phyloP scores from a whole-genome alignment of 2,888 invertebrate genomes.

The Acleris holmiana region DNA sequence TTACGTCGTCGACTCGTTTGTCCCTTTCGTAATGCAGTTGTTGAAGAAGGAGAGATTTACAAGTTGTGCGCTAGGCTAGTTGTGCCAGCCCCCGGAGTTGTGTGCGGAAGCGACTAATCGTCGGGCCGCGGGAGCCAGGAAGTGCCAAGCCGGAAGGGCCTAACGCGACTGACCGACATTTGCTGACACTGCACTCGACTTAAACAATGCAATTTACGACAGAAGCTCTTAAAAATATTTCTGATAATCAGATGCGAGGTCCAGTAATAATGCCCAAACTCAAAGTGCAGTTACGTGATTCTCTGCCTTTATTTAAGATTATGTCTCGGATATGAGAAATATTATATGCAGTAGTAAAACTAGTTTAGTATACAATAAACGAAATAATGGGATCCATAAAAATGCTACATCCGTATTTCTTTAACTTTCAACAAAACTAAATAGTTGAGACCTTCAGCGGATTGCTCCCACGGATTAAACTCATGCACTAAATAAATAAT shows the following conservation, averaged over 20 bases:
- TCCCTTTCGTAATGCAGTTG: not conserved
- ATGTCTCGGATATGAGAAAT: no score
- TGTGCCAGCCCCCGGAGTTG: slow-evolving; percentile 34
- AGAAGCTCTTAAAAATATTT: no score
- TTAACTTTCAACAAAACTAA: slow-evolving; percentile 4
- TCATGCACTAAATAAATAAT: slow-evolving; percentile 25
- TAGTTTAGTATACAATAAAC: no score
- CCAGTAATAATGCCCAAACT: no score
- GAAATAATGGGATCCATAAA: no score
- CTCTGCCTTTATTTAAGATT: no score
- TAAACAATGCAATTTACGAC: no score
- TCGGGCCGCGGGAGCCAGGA: slow-evolving; percentile 46
- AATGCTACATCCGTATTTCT: not conserved
- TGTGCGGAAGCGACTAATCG: slow-evolving; percentile 56
- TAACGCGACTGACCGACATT: slow-evolving; percentile 45
- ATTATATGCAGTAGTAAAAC: no score
- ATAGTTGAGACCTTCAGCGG: slow-evolving; percentile 27
- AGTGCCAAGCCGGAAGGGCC: slow-evolving; percentile 56
- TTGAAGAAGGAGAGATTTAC: not conserved
- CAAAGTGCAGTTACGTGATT: no score
- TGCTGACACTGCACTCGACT: slow-evolving; percentile 28
- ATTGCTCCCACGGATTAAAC: slow-evolving; percentile 29
- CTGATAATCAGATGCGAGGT: no score
- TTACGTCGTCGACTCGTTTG: not conserved
- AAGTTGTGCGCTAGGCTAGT: slow-evolving; percentile 17